Conservation (phyloP, 2,113 vertebrate genomes). For the Ahaetulla prasina region DNA sequence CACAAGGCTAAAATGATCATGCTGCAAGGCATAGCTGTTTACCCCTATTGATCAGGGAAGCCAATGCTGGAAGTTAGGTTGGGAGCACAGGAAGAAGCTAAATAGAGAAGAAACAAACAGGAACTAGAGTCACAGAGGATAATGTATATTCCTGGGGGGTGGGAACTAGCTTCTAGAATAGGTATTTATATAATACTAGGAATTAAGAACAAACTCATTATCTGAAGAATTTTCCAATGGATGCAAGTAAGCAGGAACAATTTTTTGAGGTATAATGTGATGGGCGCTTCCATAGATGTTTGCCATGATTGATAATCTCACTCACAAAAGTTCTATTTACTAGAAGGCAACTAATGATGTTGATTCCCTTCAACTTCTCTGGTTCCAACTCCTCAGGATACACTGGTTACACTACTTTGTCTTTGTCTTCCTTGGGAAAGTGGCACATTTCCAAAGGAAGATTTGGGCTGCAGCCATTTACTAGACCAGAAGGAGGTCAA, state of each 20-base stretch:
- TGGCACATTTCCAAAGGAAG: not conserved
- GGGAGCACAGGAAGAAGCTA: not conserved
- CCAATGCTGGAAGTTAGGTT: not conserved
- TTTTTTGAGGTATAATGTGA: not conserved
- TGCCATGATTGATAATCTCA: not conserved
- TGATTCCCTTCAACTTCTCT: not conserved
- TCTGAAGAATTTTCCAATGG: not conserved
- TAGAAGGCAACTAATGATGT: not conserved
- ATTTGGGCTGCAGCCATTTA: not conserved
- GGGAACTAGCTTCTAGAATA: not conserved
- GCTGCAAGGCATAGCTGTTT: not conserved
- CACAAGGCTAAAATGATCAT: not conserved
- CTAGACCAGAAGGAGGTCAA: not conserved
- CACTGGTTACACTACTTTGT: not conserved
- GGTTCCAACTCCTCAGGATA: not conserved
- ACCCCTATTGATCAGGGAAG: not conserved
- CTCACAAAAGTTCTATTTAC: not conserved
- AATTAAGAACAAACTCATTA: not conserved
- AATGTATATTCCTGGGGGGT: not conserved
- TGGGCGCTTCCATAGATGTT: not conserved
- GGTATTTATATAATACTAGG: not conserved
- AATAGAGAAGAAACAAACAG: not conserved
- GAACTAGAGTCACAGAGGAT: not conserved
- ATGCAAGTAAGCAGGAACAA: not conserved
- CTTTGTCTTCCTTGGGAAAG: not conserved